Evolutionary conservation across 2,113 vertebrate genomes (phyloP).

Genomic region (Oncorhynchus gorbuscha): DNA sequence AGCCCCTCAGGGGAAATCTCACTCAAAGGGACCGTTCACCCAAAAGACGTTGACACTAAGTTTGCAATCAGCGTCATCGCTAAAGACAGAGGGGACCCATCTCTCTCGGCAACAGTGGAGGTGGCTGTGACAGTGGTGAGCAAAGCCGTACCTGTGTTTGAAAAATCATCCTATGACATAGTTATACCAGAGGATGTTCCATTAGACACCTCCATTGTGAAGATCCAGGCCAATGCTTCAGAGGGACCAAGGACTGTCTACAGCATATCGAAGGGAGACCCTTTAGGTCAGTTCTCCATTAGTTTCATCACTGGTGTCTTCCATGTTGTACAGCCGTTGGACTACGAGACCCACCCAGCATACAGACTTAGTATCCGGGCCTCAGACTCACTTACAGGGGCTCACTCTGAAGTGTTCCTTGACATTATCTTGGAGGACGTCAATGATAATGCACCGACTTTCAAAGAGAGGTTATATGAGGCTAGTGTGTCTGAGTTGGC

Average conservation of each 20-base stretch:
- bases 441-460: slow-evolving; percentile 81
- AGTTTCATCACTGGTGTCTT: slow-evolving; percentile 84
- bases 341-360: slow-evolving; percentile 83
- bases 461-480: slow-evolving; percentile 65
- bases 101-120: slow-evolving; percentile 75
- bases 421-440: slow-evolving; percentile 82
- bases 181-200: slow-evolving; percentile 80
- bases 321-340: slow-evolving; percentile 73
- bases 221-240: slow-evolving; percentile 79
- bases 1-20: slow-evolving; percentile 75
- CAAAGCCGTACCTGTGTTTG: slow-evolving; percentile 83
- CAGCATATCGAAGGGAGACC: slow-evolving; percentile 81
- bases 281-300: slow-evolving; percentile 80
- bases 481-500: slow-evolving; percentile 78
- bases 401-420: slow-evolving; percentile 78
- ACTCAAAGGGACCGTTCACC: slow-evolving; percentile 76
- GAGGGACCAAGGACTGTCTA: slow-evolving; percentile 81
- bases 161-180: slow-evolving; percentile 82
- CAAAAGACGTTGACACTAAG: slow-evolving; percentile 74
- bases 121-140: slow-evolving; percentile 79
- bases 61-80: slow-evolving; percentile 77
- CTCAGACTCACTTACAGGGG: slow-evolving; percentile 79
- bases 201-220: slow-evolving; percentile 78
- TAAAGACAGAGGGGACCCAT: slow-evolving; percentile 76
- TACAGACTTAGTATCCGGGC: slow-evolving; percentile 82